A percentile compares a stretch with the other conserved stretches of the same genome.
phyloP scores from a whole-genome alignment of 2,113 vertebrate genomes.

The Cinclus cinclus region DNA sequence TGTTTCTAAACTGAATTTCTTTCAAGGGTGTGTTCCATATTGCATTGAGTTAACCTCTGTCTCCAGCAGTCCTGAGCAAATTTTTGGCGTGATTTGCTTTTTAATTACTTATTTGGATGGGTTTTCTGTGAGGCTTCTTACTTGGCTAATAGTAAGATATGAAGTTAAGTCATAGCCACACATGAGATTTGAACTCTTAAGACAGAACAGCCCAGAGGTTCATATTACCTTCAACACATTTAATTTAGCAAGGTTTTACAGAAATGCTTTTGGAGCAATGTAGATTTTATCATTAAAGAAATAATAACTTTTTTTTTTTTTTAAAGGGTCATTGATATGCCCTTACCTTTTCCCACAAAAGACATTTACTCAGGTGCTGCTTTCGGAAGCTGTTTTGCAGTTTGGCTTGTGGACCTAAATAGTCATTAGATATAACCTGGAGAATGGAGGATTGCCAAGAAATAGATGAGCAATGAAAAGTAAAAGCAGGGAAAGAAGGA shows the following conservation, averaged over 20 bases:
- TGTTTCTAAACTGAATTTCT: neutral
- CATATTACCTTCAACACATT: neutral
- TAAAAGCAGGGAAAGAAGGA: neutral
- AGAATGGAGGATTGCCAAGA: neutral
- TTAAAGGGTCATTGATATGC: neutral
- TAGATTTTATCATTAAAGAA: neutral
- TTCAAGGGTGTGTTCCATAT: neutral
- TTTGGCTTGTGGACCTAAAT: neutral
- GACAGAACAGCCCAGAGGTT: neutral
- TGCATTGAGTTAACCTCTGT: neutral
- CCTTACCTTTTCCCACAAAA: neutral
- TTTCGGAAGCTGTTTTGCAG: neutral
- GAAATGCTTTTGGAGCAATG: neutral
- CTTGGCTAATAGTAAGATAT: neutral
- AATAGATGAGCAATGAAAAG: neutral
- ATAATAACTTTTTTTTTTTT: neutral
- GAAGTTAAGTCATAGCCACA: neutral
- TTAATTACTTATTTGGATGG: neutral
- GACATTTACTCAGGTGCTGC: neutral
- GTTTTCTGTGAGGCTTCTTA: neutral
- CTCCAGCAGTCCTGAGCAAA: neutral
- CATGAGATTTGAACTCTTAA: neutral
- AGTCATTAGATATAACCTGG: neutral
- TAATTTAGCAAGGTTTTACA: neutral
- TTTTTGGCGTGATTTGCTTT: neutral